Conservation (phyloP, 2,113 vertebrate species). For the Amblyornis subalaris region DNA sequence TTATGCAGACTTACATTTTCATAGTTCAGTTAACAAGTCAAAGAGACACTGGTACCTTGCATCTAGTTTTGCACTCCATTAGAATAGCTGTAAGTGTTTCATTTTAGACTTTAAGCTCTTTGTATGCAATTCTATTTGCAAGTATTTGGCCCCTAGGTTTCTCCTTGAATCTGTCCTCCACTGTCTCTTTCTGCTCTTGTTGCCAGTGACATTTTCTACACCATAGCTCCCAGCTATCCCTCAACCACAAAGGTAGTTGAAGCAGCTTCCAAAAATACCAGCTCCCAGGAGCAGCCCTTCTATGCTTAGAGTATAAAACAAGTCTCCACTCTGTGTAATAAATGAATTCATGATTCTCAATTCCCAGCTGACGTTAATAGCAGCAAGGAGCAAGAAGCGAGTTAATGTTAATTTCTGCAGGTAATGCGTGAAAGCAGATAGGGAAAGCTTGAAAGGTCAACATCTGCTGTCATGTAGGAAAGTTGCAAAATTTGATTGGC, state of each 20-base stretch:
- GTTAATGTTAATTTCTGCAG: conserved; percentile 84
- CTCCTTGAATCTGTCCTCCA: conserved; percentile 75
- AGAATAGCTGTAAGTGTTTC: conserved; percentile 56
- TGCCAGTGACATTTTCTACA: conserved; percentile 72
- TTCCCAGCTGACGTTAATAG: conserved; percentile 78
- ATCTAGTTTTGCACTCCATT: conserved; percentile 40
- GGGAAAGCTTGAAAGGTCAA: conserved; percentile 79
- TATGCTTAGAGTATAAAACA: conserved; percentile 73
- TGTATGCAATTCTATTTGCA: conserved; percentile 50
- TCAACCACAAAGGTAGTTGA: conserved; percentile 79
- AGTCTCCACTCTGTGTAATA: conserved; percentile 73
- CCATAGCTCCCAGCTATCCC: conserved; percentile 78
- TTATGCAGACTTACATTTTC: conserved; percentile 60
- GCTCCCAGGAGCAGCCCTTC: conserved; percentile 73
- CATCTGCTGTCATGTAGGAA: conserved; percentile 77
- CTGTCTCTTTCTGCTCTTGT: conserved; percentile 65
- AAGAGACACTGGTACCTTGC: conserved; percentile 42
- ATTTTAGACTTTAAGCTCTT: conserved; percentile 50
- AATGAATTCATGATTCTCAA: conserved; percentile 81
- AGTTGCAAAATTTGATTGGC: conserved; percentile 76
- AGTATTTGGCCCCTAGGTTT: conserved; percentile 71
- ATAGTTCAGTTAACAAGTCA: conserved; percentile 67
- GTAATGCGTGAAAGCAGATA: conserved; percentile 74
- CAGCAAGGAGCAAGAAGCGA: conserved; percentile 69
- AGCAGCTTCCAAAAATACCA: conserved; percentile 81